Percentiles rank a stretch among this genome's conserved stretches.
Evolutionary conservation across 1,140 invertebrate genomes (phyloP).

Genomic region (Thaumetopoea pityocampa): DNA sequence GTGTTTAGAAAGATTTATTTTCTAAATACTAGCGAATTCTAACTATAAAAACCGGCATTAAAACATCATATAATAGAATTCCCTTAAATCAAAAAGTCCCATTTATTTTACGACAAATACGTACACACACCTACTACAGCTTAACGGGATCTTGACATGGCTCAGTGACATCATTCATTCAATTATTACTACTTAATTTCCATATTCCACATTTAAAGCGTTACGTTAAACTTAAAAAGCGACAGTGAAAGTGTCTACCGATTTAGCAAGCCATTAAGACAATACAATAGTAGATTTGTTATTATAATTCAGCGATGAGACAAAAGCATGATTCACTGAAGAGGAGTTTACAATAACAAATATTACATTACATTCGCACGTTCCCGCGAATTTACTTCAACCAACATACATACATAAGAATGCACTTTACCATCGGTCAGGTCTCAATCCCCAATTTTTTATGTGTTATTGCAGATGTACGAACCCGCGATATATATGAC

Average conservation of each 20-base stretch:
- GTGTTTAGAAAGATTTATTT: too few species aligned
- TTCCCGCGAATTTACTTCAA: constrained; percentile 60
- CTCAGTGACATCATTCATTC: constrained; percentile 2
- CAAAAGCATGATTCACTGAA: constrained; percentile 38
- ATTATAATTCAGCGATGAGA: constrained; percentile 18
- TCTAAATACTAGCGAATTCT: too few species aligned
- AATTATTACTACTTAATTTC: constrained; percentile 11
- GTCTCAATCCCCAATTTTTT: constrained; percentile 66
- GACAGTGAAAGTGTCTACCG: constrained; percentile 10
- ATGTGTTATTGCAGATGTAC: constrained; percentile 45
- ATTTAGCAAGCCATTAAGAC: constrained; percentile 9
- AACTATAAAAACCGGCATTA: too few species aligned
- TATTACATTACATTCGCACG: constrained; percentile 51
- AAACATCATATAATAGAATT: too few species aligned
- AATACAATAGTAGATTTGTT: constrained; percentile 10
- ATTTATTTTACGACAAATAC: constrained; percentile 19
- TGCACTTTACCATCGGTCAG: constrained; percentile 60
- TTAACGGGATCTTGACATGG: constrained; percentile 9
- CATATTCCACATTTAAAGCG: constrained; percentile 14
- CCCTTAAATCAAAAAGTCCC: too few species aligned
- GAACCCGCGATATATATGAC: constrained; percentile 47
- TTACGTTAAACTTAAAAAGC: constrained; percentile 8
- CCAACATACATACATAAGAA: constrained; percentile 65
- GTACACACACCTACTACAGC: constrained; percentile 21
- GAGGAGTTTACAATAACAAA: constrained; percentile 37